Evolutionary conservation across 2,113 vertebrate species (phyloP).

Genomic region (Capra hircus): DNA sequence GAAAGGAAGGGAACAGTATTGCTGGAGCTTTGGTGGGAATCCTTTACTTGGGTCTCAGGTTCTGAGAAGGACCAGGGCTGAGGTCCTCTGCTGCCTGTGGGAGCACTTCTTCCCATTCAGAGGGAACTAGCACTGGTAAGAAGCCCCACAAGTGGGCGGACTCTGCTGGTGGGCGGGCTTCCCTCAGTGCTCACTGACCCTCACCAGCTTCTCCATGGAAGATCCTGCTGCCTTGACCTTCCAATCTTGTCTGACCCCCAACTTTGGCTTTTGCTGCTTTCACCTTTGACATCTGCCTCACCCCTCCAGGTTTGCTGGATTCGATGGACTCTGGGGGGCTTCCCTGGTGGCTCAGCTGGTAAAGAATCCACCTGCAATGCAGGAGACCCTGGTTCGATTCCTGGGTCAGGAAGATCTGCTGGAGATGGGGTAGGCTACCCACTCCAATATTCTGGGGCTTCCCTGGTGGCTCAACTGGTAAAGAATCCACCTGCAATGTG

Average conservation of each 20-base stretch:
- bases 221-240: background rate
- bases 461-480: background rate
- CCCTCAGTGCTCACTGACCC: background rate
- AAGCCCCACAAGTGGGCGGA: fast-evolving
- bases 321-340: background rate
- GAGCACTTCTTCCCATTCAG: fast-evolving
- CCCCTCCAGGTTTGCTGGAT: background rate
- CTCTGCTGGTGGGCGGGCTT: fast-evolving
- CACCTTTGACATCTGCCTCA: background rate
- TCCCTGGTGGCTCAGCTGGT: background rate
- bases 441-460: background rate
- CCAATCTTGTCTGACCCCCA: background rate
- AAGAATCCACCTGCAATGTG: background rate
- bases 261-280: background rate
- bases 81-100: background rate
- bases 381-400: background rate
- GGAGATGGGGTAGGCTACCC: background rate
- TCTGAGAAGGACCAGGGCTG: background rate
- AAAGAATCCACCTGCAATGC: background rate
- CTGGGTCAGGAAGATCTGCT: background rate
- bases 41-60: background rate
- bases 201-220: background rate
- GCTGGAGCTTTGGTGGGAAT: background rate
- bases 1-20: background rate
- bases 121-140: fast-evolving